Base-by-base conservation (phyloP, 2,797 vertebrate species). In the Chloroceryle inda region DNA sequence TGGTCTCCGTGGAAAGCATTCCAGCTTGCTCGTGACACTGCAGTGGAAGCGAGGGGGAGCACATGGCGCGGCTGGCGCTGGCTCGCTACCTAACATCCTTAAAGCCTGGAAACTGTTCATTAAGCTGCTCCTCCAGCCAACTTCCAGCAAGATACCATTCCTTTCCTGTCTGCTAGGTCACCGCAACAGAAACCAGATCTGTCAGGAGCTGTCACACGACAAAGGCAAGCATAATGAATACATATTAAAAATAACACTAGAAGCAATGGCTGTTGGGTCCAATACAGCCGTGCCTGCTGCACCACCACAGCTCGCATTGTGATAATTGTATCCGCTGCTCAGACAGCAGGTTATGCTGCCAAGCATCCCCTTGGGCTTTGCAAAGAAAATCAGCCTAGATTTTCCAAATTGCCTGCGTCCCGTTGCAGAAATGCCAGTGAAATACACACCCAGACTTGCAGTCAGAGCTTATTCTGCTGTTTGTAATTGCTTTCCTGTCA, bases 171-270 rank as follows among this genome's bases (percentile, higher is more conserved):
- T 90, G 44, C 64, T 52, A 38, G 69, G 87, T 75, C 74, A 76
- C 38, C n/a, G 66, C 44, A 58, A 47, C 12, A 73, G 59, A 68
- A 81, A 67, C 29, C 49, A 62, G 55, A 23, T 17, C 35, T 77
- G 79, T 68, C 75, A 73, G 87, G 79, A 81, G 87, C 40, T 88
- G 59, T 38, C 84, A 55, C 45, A 35, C 50, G n/a, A 23, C 50
- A 50, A 69, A 77, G 47, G 40, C n/a, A 31, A 64, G 61, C 17
- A 15, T 20, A 35, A 24, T 26, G 71, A 64, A 74, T 47, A 20
- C 23, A 4, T 20, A 45, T 61, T 77, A 49, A 64, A 88, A 85
- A 59, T 45, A 91, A 19, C 75, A 68, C 35, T 59, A 29, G 74
- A 26, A 77, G 61, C 84, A 9, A 9, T 23, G 37, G 15, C 10